Evolutionary conservation across 2,113 vertebrate genomes (phyloP), one percentile per base, ranked within the genome.

Genomic region (Petrocephalus microphthalmus): DNA sequence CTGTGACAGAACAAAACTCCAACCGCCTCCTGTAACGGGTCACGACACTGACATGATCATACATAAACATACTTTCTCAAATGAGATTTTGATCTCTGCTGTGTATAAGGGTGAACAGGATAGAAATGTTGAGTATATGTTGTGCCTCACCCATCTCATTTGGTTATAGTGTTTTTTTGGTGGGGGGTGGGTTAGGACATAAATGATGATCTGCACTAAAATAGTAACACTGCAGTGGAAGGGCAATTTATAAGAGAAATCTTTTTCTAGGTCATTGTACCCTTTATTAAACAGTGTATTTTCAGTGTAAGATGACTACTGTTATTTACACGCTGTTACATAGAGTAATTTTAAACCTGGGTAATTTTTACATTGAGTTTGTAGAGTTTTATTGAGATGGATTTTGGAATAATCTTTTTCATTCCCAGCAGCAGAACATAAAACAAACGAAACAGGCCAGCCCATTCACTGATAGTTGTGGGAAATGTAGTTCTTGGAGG

Each of bases 181-280:
- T 29, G 3, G 64, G 4, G 25, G 64, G 25, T 0, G 67, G 67
- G 67, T 17, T 71, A 17, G 67, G 33, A 74, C 5, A 17, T 37
- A 37, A 74, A 33, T 74, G 15, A 74, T 78, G 29, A 78, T 78
- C 71, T 42, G 71, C 71, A 78, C 71, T 78, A 78, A 29, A 78
- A 78, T 78, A 78, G 71, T 19, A 78, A 37, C 29, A 74, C 71
- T 78, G 71, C 71, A 78, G 71, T 78, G 71, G 71, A 78, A 78
- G 33, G 71, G 37, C 15, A 42, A 78, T 78, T 78, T 78, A 78
- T 78, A 78, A 78, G 71, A 78, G 0, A 42, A 33, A 33, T 42
- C 33, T 7, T 74, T 64, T 78, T 78, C 71, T 78, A 78, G 71
- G 71, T 78, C 71, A 78, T 42, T 78, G 71, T 78, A 78, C 71